These are phyloP conservation scores for Eriosoma lanigerum DNA, from an alignment of 1,140 invertebrate species.

Conservation along the genomic window DNA sequence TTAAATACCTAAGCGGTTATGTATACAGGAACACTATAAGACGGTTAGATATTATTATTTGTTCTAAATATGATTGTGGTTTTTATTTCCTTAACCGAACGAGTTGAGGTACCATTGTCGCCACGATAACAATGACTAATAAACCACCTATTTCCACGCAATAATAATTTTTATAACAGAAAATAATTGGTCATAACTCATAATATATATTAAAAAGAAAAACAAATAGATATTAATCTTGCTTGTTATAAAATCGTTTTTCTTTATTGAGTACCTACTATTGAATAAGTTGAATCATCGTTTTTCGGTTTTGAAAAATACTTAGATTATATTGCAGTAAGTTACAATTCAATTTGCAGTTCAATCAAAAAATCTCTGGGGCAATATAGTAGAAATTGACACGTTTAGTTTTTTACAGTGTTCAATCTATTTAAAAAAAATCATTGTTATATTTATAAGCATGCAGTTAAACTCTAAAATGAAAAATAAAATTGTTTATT, in stretches of 20 bases:
- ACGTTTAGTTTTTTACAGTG: not conserved
- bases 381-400: not conserved
- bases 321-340: not conserved
- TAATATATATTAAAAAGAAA: not conserved
- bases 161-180: not conserved
- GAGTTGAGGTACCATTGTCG: not conserved
- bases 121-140: constrained; percentile 13
- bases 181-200: not conserved
- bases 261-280: not conserved
- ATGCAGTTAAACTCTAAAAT: no score
- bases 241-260: not conserved
- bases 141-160: constrained; percentile 16
- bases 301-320: not conserved
- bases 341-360: not conserved
- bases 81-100: constrained; percentile 12
- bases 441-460: no score
- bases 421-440: no score
- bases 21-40: not conserved
- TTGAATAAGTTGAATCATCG: not conserved
- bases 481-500: no score
- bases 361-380: not conserved
- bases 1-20: not conserved
- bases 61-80: constrained; percentile 29
- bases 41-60: not conserved
- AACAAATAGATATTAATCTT: not conserved